A percentile compares a stretch with the other conserved stretches of the same genome.
Evolutionary conservation across 1,140 invertebrate species (phyloP).

Genomic region (Sitodiplosis mosellana): DNA sequence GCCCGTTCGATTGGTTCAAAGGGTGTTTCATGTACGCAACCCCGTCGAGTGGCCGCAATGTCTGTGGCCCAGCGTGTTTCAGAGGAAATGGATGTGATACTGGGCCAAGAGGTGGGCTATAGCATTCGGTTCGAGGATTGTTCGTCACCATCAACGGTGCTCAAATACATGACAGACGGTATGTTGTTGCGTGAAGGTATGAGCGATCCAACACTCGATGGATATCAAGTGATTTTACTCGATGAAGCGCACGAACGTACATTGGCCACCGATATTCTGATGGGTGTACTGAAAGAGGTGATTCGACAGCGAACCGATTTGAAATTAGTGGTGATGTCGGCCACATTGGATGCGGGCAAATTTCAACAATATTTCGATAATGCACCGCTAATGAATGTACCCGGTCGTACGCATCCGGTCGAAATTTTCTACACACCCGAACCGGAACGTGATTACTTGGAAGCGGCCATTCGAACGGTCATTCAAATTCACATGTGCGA

Average conservation of each 20-base stretch:
- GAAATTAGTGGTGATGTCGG: constrained; percentile 98
- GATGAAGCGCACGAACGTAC: constrained; percentile 99
- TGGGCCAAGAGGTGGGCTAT: constrained; percentile 95
- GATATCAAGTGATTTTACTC: constrained; percentile 88
- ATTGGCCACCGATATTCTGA: constrained; percentile 93
- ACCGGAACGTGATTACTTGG: constrained; percentile 94
- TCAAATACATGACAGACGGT: constrained; percentile 98
- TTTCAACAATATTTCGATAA: constrained; percentile 98
- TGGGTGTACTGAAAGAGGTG: constrained; percentile 97
- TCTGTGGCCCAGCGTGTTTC: constrained; percentile 94
- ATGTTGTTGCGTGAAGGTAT: constrained; percentile 98
- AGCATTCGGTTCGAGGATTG: constrained; percentile 99
- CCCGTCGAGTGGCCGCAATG: constrained; percentile 95
- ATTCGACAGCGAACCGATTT: constrained; percentile 84
- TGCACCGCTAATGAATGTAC: constrained; percentile 96
- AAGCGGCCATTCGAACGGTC: constrained; percentile 96
- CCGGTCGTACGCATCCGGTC: constrained; percentile 80
- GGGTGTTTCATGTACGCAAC: constrained; percentile 94
- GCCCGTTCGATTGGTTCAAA: constrained; percentile 49
- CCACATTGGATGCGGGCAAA: constrained; percentile 98
- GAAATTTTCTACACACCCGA: constrained; percentile 99
- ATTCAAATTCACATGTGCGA: constrained; percentile 99
- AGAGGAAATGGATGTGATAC: constrained; percentile 95
- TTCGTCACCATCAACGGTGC: constrained; percentile 79
- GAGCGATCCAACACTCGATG: constrained; percentile 95